Evolutionary conservation across 1,140 invertebrate genomes (phyloP), one percentile per base, ranked within the genome.

Genomic region (Tenebrio molitor): DNA sequence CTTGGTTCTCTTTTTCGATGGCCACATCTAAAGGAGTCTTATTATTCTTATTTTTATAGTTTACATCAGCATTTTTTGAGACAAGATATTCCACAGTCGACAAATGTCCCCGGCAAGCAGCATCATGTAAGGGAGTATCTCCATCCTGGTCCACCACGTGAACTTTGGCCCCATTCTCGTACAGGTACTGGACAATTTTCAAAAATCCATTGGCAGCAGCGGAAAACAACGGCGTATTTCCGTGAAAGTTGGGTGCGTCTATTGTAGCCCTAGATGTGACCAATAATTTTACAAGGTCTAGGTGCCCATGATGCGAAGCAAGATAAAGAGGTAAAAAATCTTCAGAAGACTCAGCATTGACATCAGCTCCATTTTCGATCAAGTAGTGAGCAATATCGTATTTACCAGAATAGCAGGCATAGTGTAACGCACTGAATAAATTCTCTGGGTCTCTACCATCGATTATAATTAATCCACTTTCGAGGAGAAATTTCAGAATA

Each of bases 11-110:
- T 44, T 62, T 67, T 15, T 46, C 33, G 12, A 70, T 39, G n/a
- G 76, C 74, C 33, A 63, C 23, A 46, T 76, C 69, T 23, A 77
- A 46, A n/a, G 74, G 44, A 8, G 29, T 74, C 23, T 66, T 42
- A 16, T 34, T 64, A 25, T 67, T 39, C 34, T 72, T 39, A 63
- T 73, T 71, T 34, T 71, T 71, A 19, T 29, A 33, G 67, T 75
- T 21, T 33, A 74, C 12, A 68, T 76, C 53, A 34, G 50, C 36
- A n/a, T 50, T 29, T 29, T 58, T 39, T 25, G 71, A 58, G 4
- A 77, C n/a, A 16, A 78, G 58, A 21, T 69, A 15, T 46, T 66
- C 33, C 34, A 76, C 53, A 68, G 69, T 66, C 5, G 74, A 42
- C 12, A 69, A 33, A 63, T 69, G 19, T 1, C 71, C 77, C 29